Evolutionary conservation across 2,888 invertebrate species (phyloP), one percentile per base, ranked within the genome.

Genomic region (Ennomos erosarius): DNA sequence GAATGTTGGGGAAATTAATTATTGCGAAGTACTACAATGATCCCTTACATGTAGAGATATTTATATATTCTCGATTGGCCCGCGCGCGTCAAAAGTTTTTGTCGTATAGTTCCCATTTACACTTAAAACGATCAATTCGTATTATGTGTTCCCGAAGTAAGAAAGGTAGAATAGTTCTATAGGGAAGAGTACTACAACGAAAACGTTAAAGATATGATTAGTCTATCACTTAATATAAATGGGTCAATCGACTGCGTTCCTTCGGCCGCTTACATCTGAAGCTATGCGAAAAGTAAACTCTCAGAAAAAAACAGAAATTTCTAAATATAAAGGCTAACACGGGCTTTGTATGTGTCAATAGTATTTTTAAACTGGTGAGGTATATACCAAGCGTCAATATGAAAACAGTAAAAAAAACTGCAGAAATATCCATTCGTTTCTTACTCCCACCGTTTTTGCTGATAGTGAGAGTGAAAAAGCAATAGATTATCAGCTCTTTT

Each of bases 151-250:
- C 84, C 85, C 87, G 80, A 77, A 48, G 66, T 66, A 66, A 59
- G 38, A 76, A 79, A 78, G 74, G 64, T 79, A 79, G 74, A 71
- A 75, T 74, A 55, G 59, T 77, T 79, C 79, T 79, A 81, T 79
- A 79, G 74, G 79, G 80, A 74, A 81, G 79, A 75, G 71, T 69
- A 76, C 78, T 82, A 82, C 76, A 85, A 85, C 75, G 73, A 79
- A 85, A 88, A 84, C 83, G 82, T 85, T 87, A 87, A 87, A 81
- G 88, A 90, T 90, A 90, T 88, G 88, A 84, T 87, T 84, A 90
- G 64, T 84, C 84, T 88, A 88, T 86, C 80, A 83, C 87, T 84
- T 88, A 88, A 57, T 73, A 70, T 69, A 67, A 64, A 68, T 62
- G 47, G 63, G 59, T 65, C 55, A 49, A 71, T 72, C 67, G 65